Percentiles rank a stretch among this genome's conserved stretches.
These are phyloP conservation scores for Gallinago solitaria DNA, from an alignment of 2,797 vertebrate genomes.

Conservation along the genomic window DNA sequence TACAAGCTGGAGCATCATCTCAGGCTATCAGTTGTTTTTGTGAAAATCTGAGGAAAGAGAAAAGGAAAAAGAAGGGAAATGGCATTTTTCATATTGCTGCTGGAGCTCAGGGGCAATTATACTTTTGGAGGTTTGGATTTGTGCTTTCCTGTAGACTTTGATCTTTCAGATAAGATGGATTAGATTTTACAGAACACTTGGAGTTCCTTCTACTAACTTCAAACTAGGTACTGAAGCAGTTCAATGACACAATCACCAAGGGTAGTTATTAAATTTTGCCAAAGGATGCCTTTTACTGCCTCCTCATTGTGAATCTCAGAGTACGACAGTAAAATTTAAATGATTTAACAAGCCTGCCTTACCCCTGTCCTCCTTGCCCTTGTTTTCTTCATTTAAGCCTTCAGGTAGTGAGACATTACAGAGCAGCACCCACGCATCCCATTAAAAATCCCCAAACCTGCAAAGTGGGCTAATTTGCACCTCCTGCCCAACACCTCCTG, in stretches of 20 bases:
- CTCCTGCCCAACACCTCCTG: background rate
- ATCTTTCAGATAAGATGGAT: background rate
- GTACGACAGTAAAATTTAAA: background rate
- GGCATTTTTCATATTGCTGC: background rate
- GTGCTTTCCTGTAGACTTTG: background rate
- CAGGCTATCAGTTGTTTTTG: background rate
- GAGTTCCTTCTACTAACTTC: background rate
- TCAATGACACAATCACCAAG: background rate
- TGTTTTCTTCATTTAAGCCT: background rate
- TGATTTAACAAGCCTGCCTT: background rate
- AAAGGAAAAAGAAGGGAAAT: background rate
- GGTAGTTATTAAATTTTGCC: background rate
- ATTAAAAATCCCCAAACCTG: background rate
- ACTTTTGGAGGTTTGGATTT: background rate
- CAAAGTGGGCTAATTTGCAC: background rate
- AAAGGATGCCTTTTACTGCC: background rate
- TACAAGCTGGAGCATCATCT: background rate
- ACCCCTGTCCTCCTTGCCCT: background rate
- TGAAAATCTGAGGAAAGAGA: background rate
- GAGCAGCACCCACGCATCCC: background rate
- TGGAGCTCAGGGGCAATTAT: background rate
- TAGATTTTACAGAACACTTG: background rate
- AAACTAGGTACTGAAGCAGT: background rate
- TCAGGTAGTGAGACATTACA: background rate
- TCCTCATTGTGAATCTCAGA: background rate